Conservation (phyloP, 2,888 invertebrate genomes). For the Crioceris asparagi region DNA sequence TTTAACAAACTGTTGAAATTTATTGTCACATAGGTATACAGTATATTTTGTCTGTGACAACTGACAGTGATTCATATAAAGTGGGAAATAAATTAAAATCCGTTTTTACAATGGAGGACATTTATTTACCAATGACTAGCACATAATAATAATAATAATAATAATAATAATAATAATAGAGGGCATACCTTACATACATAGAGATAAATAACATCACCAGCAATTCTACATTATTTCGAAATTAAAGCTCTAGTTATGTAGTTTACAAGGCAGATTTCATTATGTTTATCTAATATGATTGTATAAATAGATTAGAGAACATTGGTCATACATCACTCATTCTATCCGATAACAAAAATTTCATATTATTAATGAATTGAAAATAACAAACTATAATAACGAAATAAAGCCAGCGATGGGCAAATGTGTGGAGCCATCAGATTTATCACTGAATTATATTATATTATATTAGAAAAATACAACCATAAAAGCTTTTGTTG, state of each 20-base stretch:
- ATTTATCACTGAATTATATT: no score
- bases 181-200: constrained; percentile 30
- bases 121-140: constrained; percentile 36
- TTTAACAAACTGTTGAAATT: no score
- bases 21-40: no score
- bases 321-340: constrained; percentile 28
- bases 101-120: constrained; percentile 34
- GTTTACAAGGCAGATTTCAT: constrained; percentile 31
- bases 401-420: neutral
- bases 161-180: no score
- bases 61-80: no score
- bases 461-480: no score
- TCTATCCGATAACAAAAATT: no score
- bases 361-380: constrained; percentile 14
- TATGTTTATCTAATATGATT: constrained; percentile 14
- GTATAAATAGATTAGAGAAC: constrained; percentile 26
- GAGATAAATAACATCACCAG: constrained; percentile 33
- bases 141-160: constrained; percentile 35
- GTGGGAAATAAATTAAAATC: constrained; percentile 16
- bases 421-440: neutral
- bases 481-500: no score
- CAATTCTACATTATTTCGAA: constrained; percentile 25
- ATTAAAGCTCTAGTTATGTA: constrained; percentile 29
- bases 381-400: constrained; percentile 9
- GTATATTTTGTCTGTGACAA: no score